Evolutionary conservation across 2,113 vertebrate genomes (phyloP), one percentile per base, ranked within the genome.

Genomic region (Zosterops borbonicus): DNA sequence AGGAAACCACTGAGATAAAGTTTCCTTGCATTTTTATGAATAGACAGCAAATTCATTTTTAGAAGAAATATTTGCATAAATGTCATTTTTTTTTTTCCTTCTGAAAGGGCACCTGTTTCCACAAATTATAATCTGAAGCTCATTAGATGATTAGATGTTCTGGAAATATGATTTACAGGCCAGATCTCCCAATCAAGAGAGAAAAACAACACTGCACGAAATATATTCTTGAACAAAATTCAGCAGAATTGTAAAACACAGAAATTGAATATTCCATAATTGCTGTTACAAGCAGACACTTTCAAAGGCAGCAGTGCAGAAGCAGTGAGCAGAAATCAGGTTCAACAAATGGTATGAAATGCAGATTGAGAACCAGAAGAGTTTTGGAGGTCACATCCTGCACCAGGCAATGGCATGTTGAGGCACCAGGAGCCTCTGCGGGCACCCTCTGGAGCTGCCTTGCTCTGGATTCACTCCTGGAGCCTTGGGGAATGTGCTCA

Each of bases 91-190:
- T n/a, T 96, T 96, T 95, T 88, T 12, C n/a, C 35, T 88, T 83
- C 59, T 88, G 60, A 80, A 94, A 90, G 88, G 83, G 86, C 86
- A 87, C 42, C 47, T 94, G 60, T 90, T 95, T 91, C 86, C 33
- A 93, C 59, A 74, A 85, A 90, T 85, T 90, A 90, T 74, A 77
- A 93, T 78, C 27, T 91, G 41, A 86, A 86, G 56, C 91, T 95
- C 85, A 92, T 92, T 86, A 86, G 71, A 83, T 96, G 83, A 96
- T 73, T 94, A 95, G 68, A 85, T 90, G 68, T 59, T 95, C 81
- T 90, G 49, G 41, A 83, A 96, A 78, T 80, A 80, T 20, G 39
- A 86, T 91, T 92, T 91, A 81, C 78, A 82, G 52, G 75, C 55
- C 56, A 82, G 25, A 81, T 83, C 67, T 90, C 55, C 71, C 56